Percentiles rank a stretch among this genome's conserved stretches.
phyloP scores from a whole-genome alignment of 1,140 invertebrate species.

The Platyscapa corneri region DNA sequence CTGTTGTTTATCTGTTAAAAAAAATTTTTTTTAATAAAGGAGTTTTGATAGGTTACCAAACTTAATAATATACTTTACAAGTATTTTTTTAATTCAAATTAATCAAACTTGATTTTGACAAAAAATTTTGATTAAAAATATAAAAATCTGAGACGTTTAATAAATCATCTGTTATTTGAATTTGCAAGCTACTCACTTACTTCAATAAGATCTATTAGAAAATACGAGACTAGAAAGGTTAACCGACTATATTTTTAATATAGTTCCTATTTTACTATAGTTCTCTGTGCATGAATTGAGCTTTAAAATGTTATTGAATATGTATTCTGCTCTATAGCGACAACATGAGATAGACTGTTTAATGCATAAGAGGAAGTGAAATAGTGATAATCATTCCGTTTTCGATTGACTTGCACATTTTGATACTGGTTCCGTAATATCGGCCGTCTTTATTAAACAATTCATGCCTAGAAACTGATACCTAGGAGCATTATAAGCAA shows the following conservation, averaged over 20 bases:
- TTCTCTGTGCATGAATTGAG: neutral
- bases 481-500: neutral
- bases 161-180: neutral
- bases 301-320: too few relatives aligned
- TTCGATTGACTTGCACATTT: conserved; percentile 13
- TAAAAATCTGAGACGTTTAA: too few relatives aligned
- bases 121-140: too few relatives aligned
- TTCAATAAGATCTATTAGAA: neutral
- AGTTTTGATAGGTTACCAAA: too few relatives aligned
- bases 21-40: too few relatives aligned
- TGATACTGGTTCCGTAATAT: neutral
- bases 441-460: conserved; percentile 44
- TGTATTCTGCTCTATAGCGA: too few relatives aligned
- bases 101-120: too few relatives aligned
- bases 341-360: neutral
- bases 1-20: too few relatives aligned
- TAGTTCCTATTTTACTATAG: neutral
- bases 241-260: neutral
- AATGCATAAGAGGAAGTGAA: neutral
- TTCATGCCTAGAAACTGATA: conserved; percentile 31
- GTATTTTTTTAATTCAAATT: too few relatives aligned
- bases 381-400: conserved; percentile 7
- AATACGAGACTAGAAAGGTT: neutral
- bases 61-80: too few relatives aligned
- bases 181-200: neutral